phyloP scores from a whole-genome alignment of 2,113 vertebrate species.

The Oophaga pumilio region DNA sequence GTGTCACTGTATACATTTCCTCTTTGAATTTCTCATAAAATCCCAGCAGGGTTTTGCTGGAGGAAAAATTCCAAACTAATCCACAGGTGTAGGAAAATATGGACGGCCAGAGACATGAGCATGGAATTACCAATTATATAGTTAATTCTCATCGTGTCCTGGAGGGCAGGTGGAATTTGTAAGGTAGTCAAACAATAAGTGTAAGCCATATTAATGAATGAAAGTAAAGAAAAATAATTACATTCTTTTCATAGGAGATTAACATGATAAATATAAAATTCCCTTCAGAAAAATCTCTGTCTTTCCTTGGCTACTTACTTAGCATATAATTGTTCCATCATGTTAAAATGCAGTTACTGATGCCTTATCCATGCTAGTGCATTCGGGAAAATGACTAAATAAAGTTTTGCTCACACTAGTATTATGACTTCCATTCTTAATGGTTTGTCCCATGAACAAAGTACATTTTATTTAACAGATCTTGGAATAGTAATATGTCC shows the following conservation, averaged over 20 bases:
- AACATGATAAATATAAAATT: not conserved
- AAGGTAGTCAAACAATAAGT: not conserved
- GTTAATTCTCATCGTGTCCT: not conserved
- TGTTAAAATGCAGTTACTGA: too few species aligned
- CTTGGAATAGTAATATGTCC: too few species aligned
- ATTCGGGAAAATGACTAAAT: too few species aligned
- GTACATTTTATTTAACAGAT: too few species aligned
- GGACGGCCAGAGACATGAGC: not conserved
- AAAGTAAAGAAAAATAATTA: not conserved
- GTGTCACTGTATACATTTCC: conserved; percentile 16
- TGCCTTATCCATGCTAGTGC: too few species aligned
- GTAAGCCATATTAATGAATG: not conserved
- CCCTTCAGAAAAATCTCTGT: not conserved
- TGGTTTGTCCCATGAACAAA: too few species aligned
- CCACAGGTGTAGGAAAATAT: not conserved
- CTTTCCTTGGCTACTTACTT: not conserved
- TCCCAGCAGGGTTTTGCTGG: conserved; percentile 14
- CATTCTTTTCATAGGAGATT: conserved; percentile 9
- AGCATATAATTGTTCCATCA: too few species aligned
- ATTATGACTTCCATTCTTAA: too few species aligned
- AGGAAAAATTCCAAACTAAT: conserved; percentile 37
- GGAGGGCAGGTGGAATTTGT: not conserved
- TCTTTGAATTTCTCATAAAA: not conserved
- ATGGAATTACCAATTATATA: not conserved
- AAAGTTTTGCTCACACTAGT: too few species aligned